These are phyloP conservation scores for Azemiops feae DNA, from an alignment of 2,113 vertebrate species.

Conservation along the genomic window DNA sequence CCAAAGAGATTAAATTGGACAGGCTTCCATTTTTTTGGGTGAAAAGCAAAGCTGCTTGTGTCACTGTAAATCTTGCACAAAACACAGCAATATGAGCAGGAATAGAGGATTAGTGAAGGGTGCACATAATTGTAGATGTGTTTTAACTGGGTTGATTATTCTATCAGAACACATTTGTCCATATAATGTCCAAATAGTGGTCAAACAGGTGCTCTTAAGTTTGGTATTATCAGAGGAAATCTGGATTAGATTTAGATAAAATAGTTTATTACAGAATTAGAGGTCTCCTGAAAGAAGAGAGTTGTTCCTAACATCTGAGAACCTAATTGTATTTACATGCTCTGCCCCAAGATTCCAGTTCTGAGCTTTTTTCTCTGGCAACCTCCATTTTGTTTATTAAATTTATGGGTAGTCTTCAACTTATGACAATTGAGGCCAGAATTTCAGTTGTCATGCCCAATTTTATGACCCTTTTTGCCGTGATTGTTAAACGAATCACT, in stretches of 20 bases:
- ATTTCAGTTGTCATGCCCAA: too few relatives aligned
- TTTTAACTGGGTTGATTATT: neutral
- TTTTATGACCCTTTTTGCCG: too few relatives aligned
- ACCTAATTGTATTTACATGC: too few relatives aligned
- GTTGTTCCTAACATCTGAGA: too few relatives aligned
- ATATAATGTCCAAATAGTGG: neutral
- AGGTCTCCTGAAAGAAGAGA: too few relatives aligned
- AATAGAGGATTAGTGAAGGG: neutral
- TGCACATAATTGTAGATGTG: neutral
- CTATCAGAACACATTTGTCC: neutral
- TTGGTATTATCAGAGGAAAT: neutral
- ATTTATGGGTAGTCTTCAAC: too few relatives aligned
- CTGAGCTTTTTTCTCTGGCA: too few relatives aligned
- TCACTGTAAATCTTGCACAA: neutral
- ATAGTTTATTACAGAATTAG: neutral
- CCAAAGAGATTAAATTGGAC: neutral
- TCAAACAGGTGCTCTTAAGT: neutral
- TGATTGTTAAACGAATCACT: too few relatives aligned
- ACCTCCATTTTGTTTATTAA: too few relatives aligned
- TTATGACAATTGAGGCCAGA: too few relatives aligned
- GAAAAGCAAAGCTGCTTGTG: neutral
- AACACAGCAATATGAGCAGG: neutral
- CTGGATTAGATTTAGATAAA: neutral
- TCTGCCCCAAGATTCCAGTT: too few relatives aligned
- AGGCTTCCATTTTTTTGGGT: neutral